Base-by-base conservation (phyloP, 2,888 invertebrate species). In the Carterocephalus palaemon region DNA sequence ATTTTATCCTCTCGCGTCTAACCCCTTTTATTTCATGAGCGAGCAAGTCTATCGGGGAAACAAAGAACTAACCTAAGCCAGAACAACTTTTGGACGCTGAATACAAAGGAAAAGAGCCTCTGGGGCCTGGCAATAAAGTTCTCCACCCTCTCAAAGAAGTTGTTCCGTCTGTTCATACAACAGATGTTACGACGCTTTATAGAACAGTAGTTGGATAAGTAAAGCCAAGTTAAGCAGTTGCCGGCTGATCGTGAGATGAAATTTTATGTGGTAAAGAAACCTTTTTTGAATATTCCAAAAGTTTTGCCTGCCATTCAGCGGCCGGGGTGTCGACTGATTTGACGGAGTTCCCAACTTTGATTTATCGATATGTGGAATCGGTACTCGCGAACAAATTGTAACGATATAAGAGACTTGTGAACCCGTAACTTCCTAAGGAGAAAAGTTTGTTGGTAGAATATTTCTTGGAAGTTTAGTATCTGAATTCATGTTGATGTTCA, bases 111-210 rank as follows among this genome's bases (percentile, higher is more conserved):
- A 54, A 60, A 33, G 42, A 17, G 24, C 52, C 64, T 53, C 24
- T 67, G 57, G 8, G 0, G 0, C 9, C 4, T 8, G 0, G 10
- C 2, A 0, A 48, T 63, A 71, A 55, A 49, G 54, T 50, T 70
- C 67, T 67, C 66, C 64, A 60, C 8, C 15, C 24, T 19, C 3
- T 17, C 37, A 43, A 43, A 8, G 39, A 64, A 63, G 54, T 67
- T 72, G 58, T 67, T 48, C 47, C 33, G 54, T 57, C 64, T 72
- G 72, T 73, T 69, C 74, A 77, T 74, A 79, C 75, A 79, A 77
- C 81, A 82, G 78, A 77, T 82, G 81, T 81, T 81, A 64, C 78
- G 61, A 63, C 71, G 70, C 70, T 80, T 75, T 52, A 56, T 55
- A 52, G 54, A 45, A 45, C 20, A 45, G 36, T 45, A 45, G 43